Base-by-base conservation (phyloP, 1,140 invertebrate species). In the Eriosoma lanigerum region DNA sequence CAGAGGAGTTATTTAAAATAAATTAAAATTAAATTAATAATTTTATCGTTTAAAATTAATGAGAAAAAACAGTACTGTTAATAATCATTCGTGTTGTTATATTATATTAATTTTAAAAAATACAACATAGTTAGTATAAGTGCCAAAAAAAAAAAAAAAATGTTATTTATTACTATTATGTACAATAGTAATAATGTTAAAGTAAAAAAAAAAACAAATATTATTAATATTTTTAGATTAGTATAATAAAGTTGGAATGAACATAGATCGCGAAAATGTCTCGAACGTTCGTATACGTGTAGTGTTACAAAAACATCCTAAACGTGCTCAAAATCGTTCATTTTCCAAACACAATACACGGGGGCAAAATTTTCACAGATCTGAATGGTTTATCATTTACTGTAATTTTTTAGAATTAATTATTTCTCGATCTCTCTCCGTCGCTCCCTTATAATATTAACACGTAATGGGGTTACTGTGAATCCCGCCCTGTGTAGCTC, bases 1-100 rank as follows among this genome's bases (percentile, higher is more conserved):
- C 81, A 68, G 78, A 68, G 72, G 68, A 82, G 64, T 82, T 82
- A 80, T 81, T 80, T 81, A 64, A 52, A 66, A 66, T 66, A 44
- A 81, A 54, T 50, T 48, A 50, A 26, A 70, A 70, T 82, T 54
- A 81, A 50, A 38, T 38, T 44, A 80, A 81, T 73, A 80, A 81
- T 81, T 46, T 68, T 81, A 73, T 73, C 58, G 32, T 56, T 70
- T 66, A 72, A 48, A 32, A 46, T 56, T 64, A 66, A 78, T 72
- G 52, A 62, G n/a, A 29, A 73, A 56, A 60, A 58, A 58, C 38
- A 56, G 32, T 75, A 75, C 66, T 62, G 19, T 50, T 44, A 66
- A 24, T 56, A n/a, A 81, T 21, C 32, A 38, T 38, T 8, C 32
- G 44, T 50, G 21, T 52, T 50, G 48, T 62, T 76, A 58, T 76